Evolutionary conservation across 2,797 vertebrate genomes (phyloP).

Genomic region (Balearica regulorum): DNA sequence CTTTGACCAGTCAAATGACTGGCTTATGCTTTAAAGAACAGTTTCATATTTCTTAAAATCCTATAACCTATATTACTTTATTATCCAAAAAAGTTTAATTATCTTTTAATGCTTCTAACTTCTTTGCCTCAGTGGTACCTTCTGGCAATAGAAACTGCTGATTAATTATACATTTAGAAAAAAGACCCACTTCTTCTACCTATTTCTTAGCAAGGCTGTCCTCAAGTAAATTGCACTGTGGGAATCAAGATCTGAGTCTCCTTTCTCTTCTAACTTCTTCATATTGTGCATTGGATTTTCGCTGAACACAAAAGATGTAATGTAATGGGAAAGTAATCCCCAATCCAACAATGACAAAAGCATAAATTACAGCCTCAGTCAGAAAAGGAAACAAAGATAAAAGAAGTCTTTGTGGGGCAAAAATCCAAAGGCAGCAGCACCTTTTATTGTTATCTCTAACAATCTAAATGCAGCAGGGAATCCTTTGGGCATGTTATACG

Average conservation of each 20-base stretch:
- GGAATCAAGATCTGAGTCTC: background rate
- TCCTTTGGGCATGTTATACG: background rate
- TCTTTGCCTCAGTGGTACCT: background rate
- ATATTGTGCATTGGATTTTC: background rate
- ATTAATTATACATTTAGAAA: slow-evolving; percentile 6
- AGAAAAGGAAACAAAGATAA: slow-evolving; percentile 5
- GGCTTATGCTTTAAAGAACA: background rate
- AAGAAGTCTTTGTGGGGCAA: background rate
- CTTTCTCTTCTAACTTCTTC: background rate
- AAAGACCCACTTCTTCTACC: background rate
- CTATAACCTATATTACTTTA: background rate
- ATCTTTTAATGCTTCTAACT: background rate
- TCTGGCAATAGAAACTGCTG: background rate
- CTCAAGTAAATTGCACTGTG: background rate
- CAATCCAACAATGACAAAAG: background rate
- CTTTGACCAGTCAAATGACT: background rate
- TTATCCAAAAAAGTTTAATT: background rate
- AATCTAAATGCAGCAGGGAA: background rate
- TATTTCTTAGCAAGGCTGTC: background rate
- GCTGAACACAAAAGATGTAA: background rate
- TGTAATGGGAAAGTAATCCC: background rate
- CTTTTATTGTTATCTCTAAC: background rate
- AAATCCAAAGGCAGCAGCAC: background rate
- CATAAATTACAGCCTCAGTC: background rate
- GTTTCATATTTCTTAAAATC: background rate